phyloP scores from a whole-genome alignment of 2,113 vertebrate species.

The Passer domesticus region DNA sequence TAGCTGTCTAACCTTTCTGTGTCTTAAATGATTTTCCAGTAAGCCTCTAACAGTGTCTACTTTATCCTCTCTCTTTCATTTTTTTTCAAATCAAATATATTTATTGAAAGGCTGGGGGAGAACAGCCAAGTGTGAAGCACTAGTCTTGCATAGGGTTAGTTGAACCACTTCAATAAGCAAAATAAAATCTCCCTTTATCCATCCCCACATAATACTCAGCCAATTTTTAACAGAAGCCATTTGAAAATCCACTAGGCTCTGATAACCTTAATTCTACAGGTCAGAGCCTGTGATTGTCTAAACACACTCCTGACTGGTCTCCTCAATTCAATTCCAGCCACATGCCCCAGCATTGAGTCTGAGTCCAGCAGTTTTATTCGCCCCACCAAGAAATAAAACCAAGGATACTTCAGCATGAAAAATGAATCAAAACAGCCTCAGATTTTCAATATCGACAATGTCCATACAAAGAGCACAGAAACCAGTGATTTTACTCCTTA shows the following conservation, averaged over 20 bases:
- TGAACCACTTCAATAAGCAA: background rate
- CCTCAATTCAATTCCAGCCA: background rate
- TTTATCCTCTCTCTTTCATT: background rate
- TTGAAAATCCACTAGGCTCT: constrained; percentile 2
- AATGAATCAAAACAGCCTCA: background rate
- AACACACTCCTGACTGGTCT: background rate
- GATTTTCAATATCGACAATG: background rate
- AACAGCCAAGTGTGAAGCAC: background rate
- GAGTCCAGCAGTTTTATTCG: background rate
- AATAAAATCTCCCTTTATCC: background rate
- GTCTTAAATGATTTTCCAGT: background rate
- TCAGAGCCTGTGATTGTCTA: background rate
- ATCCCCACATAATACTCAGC: background rate
- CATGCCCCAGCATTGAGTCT: rapidly evolving
- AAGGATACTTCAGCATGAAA: background rate
- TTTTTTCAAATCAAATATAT: background rate
- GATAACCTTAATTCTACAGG: background rate
- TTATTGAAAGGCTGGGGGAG: background rate
- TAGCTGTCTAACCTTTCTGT: background rate
- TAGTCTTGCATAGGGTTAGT: background rate
- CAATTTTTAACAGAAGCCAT: background rate
- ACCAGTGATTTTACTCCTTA: background rate
- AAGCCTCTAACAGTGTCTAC: background rate
- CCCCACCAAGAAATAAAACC: background rate
- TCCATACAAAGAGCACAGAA: background rate